Base-by-base conservation (phyloP, 2,113 vertebrate genomes). In the Cepphus grylle region DNA sequence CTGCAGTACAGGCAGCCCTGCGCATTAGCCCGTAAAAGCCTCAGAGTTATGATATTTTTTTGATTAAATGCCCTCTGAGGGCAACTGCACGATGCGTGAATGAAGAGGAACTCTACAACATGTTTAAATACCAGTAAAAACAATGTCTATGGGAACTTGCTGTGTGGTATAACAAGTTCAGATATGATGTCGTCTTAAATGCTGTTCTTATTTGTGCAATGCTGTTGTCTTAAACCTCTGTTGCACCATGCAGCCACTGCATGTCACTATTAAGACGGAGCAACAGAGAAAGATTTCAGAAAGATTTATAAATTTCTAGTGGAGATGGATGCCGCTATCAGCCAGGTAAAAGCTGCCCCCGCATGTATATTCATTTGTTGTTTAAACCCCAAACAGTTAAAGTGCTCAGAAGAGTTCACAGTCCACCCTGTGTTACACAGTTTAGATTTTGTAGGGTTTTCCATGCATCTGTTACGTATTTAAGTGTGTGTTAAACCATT, bases 401-500 rank as follows among this genome's bases (percentile, higher is more conserved):
- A 87, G 59, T 63, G 73, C 71, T 87, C 43, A 42, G 80, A 76
- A 91, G 74, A 93, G 89, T 83, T 93, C 89, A 92, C 86, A 95
- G 94, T 85, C 88, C 73, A 88, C 67, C 63, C 87, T 58, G 78
- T 82, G 61, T 77, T 88, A 62, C 23, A 2, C 73, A 89, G 17
- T 95, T 96, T 70, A 70, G 83, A 69, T 67, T 59, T 83, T 70
- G 53, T 88, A 90, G 90, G 71, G 56, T 88, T 97, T 97, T 95
- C 81, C 82, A 91, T 92, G 89, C 89, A 97, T 97, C 94, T 96
- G 78, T 93, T 95, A 76, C 88, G 86, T 93, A 96, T 95, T 97
- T 97, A 97, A 97, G 92, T 79, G 90, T 96, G 78, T 94, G 91
- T 97, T 97, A 97, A 97, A 95, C 93, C 94, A 97, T 97, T 95